These are phyloP conservation scores for Otis tarda DNA, from an alignment of 2,113 vertebrate genomes.

Conservation along the genomic window DNA sequence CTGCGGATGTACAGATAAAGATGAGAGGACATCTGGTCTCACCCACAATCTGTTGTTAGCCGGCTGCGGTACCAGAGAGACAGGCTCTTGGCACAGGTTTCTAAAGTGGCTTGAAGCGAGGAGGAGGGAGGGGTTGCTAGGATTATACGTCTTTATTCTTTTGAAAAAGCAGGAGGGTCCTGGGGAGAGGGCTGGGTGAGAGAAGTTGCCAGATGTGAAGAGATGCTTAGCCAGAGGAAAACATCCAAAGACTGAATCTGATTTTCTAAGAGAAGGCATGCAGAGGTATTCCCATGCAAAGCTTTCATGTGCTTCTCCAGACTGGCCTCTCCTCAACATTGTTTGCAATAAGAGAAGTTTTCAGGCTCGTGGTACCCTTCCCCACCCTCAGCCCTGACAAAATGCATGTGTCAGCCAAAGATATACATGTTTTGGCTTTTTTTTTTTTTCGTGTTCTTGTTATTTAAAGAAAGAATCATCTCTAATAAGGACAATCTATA, in stretches of 20 bases:
- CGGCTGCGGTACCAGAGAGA: neutral
- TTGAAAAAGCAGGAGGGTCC: neutral
- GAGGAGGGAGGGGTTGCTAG: neutral
- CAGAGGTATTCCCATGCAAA: neutral
- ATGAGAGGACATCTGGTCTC: constrained; percentile 21
- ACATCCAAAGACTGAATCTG: neutral
- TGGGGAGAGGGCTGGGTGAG: neutral
- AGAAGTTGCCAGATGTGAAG: constrained; percentile 18
- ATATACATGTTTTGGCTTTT: neutral
- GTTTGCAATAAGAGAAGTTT: neutral
- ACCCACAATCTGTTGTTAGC: neutral
- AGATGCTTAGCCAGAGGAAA: neutral
- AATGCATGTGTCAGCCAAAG: neutral
- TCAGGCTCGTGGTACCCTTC: neutral
- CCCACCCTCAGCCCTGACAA: neutral
- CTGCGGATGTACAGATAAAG: constrained; percentile 23
- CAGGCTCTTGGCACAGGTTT: constrained; percentile 17
- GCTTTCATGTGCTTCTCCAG: neutral
- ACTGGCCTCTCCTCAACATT: neutral
- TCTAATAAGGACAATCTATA: neutral
- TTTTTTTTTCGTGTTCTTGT: neutral
- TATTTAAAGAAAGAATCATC: neutral
- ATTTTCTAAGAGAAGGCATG: neutral
- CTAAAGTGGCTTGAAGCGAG: neutral
- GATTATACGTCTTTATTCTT: neutral